Base-by-base conservation (phyloP, 2,113 vertebrate genomes). In the Hypanus sabinus region DNA sequence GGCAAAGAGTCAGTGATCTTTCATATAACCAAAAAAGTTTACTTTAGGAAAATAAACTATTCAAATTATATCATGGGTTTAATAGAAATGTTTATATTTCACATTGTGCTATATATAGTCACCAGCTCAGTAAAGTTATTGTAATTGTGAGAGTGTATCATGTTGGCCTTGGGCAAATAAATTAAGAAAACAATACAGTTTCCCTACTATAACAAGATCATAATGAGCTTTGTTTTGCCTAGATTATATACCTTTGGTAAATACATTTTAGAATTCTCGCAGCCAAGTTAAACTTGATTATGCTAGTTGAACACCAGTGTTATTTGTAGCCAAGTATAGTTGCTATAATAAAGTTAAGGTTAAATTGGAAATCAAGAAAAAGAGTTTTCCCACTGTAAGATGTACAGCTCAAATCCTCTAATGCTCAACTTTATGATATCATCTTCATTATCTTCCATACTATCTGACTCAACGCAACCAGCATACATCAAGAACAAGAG, bases 111-210 rank as follows among this genome's bases (percentile, higher is more conserved):
- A 68, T 90, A 12, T 88, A 33, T 55, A 57, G 81, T 65, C 60
- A 10, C 60, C 7, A 33, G 27, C 5, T 30, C 85, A 68, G 85
- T 12, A 90, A 90, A 87, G 55, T 6, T 81, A 46, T 81, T 81
- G 36, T 27, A 85, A 88, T 60, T 22, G 85, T 36, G 60, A 6
- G 62, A 65, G 5, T 88, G 55, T 60, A 62, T 27, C 57, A n/a
- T n/a, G 83, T 62, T 88, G 30, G 83, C 14, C n/a, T 14, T 90
- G 30, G 65, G 85, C 85, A 90, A 90, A 90, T n/a, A 36, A 85
- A 60, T 60, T 85, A 60, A 33, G 60, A 90, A 90, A 65, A 60
- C n/a, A 65, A 65, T 5, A n/a, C 57, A 30, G 14, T 30, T 33
- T 65, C 57, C 30, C 62, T 68, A 18, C 65, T 65, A 18, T 7